Evolutionary conservation across 2,888 invertebrate genomes (phyloP), one percentile per base, ranked within the genome.

Genomic region (Nebria salina): DNA sequence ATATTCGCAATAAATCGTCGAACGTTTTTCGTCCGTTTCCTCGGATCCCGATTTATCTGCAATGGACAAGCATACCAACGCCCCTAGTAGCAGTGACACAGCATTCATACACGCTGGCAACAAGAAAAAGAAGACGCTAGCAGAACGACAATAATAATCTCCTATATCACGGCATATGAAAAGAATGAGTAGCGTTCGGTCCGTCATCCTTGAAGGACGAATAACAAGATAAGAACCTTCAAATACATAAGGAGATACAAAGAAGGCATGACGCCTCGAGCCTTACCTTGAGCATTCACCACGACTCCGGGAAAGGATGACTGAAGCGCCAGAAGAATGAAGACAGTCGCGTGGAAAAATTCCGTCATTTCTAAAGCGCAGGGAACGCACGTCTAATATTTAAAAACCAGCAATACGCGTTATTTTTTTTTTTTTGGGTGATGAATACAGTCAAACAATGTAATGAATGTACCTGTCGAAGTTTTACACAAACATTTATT

Each of bases 281-380:
- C 20, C 76, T 43, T 68, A 76, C 76, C 76, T 76, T 76, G 76
- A 68, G 76, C 76, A 7, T 42, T 15, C 43, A 76, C 76, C 70
- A 65, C 11, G n/a, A 20, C 41, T 66, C 42, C 70, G n/a, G 42
- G 70, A 3, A 76, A 41, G 15, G 43, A 42, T 26, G 34, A 34
- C 34, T 66, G 42, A 20, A 76, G 68, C 13, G 25, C 41, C 66
- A 76, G 68, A 25, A 76, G 42, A 15, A 76, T 20, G 8, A 76
- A 20, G 41, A 73, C 42, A 15, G 73, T 13, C 15, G 41, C 73
- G n/a, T 34, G 41, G 11, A 42, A 68, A 26, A 68, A 11, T 41
- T 41, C 68, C 42, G 43, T 65, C 76, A 76, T 76, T 42, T 66
- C 41, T 73, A 42, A 11, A 41, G 68, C 25, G 8, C 54, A 54